Conservation (phyloP, 2,113 vertebrate genomes). For the Cyanocitta stelleri region DNA sequence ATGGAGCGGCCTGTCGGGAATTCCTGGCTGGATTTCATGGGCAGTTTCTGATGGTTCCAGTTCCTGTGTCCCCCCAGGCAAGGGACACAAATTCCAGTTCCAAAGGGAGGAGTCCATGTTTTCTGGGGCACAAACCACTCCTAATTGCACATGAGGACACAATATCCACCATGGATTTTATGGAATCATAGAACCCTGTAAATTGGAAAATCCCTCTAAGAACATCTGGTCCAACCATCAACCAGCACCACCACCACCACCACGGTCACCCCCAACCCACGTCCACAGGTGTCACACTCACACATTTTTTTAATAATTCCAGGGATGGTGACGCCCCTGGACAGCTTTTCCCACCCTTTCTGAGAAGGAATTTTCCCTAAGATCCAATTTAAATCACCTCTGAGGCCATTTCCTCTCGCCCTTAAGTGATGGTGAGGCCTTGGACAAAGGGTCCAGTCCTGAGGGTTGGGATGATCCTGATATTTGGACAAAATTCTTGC, state of each 20-base stretch:
- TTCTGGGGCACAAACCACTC: neutral
- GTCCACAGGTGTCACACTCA: neutral
- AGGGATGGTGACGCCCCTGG: fast-evolving
- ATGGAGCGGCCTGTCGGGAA: neutral
- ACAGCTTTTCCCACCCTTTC: neutral
- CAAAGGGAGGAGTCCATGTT: neutral
- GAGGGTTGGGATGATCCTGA: neutral
- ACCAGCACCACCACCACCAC: too few relatives aligned
- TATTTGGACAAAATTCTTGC: neutral
- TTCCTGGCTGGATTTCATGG: neutral
- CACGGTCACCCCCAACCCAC: fast-evolving
- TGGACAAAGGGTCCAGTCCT: neutral
- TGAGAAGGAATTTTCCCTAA: neutral
- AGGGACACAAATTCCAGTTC: neutral
- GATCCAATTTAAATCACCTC: neutral
- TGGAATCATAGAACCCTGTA: neutral
- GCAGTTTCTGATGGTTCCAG: fast-evolving
- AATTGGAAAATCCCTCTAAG: neutral
- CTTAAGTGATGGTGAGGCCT: too few relatives aligned
- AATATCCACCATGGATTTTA: neutral
- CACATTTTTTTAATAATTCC: fast-evolving
- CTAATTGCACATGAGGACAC: fast-evolving
- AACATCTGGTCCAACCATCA: neutral
- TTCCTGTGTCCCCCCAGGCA: neutral
- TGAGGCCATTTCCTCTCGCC: fast-evolving